Evolutionary conservation across 2,888 invertebrate genomes (phyloP).

Genomic region (Macrostomum cliftonense): DNA sequence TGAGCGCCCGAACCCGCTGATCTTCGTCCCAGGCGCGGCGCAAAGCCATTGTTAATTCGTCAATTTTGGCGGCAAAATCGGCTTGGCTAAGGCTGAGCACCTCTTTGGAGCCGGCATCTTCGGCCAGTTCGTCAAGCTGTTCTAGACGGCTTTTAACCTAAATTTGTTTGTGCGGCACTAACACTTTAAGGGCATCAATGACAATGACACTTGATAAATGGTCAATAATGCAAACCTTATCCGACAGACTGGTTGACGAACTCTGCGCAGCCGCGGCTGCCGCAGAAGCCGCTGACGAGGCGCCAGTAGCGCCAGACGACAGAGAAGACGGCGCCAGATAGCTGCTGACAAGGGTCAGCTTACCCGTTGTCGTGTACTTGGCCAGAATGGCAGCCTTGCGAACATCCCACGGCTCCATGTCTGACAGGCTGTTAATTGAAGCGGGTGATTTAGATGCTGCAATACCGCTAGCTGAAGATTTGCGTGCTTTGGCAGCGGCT

Average conservation of each 20-base stretch:
- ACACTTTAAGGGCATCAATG: too few relatives aligned
- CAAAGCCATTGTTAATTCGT: slow-evolving; percentile 72
- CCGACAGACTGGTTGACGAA: too few relatives aligned
- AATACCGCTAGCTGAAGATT: too few relatives aligned
- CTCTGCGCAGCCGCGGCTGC: too few relatives aligned
- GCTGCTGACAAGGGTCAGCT: slow-evolving; percentile 70
- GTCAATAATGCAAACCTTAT: too few relatives aligned
- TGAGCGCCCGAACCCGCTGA: slow-evolving; percentile 69
- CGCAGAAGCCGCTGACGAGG: too few relatives aligned
- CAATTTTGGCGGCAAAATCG: slow-evolving; percentile 69
- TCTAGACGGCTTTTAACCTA: slow-evolving; percentile 54
- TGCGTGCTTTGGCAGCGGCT: too few relatives aligned
- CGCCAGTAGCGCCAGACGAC: too few relatives aligned
- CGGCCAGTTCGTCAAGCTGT: slow-evolving; percentile 82
- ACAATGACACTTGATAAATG: too few relatives aligned
- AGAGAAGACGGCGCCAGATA: slow-evolving; percentile 46
- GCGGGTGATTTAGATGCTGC: neutral
- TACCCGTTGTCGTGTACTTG: slow-evolving; percentile 79
- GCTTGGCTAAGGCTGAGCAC: slow-evolving; percentile 60
- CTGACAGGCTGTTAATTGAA: slow-evolving; percentile 12
- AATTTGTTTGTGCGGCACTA: too few relatives aligned
- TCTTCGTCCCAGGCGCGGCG: slow-evolving; percentile 79
- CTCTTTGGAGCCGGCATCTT: slow-evolving; percentile 39
- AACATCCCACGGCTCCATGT: slow-evolving; percentile 56
- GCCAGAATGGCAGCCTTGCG: slow-evolving; percentile 59